Evolutionary conservation across 2,113 vertebrate species (phyloP), one percentile per base, ranked within the genome.

Genomic region (Monarcha castaneiventris): DNA sequence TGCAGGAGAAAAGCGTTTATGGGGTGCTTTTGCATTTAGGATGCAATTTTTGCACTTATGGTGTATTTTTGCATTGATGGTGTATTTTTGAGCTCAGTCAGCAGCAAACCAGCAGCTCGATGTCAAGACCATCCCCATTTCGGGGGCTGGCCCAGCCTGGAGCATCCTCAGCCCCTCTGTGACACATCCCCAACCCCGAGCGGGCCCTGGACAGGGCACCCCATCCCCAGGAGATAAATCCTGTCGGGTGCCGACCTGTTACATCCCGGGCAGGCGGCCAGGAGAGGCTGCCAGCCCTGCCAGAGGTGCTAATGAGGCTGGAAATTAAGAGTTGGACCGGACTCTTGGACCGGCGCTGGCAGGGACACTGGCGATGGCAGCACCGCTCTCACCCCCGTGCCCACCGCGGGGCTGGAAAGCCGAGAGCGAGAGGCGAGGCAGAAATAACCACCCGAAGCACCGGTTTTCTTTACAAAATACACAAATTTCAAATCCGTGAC

Each of bases 401-500:
- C 84, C 61, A 11, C 7, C 0, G 1, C 0, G 1, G 49, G 72
- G 22, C 56, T 12, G 41, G 16, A 2, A 7, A 89, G 32, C 37
- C 0, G 4, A 59, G 43, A 84, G 22, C 0, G 3, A 61, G 51
- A 19, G 49, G 32, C 5, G 13, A 69, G 22, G 22, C 17, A 26
- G 16, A 87, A 61, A 78, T 4, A 13, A 64, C 2, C 55, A 81
- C 51, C 0, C 25, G 4, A 39, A 92, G 20, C 89, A 92, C 9
- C 74, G 5, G n/a, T 82, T 96, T 97, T 97, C 95, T 93, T 97
- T 98, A 98, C 79, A 97, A 97, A 98, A 98, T 90, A 96, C 97
- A 96, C 97, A 96, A 93, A 84, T 94, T 91, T 86, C 81, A 84
- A 95, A 72, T 90, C 96, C 74, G 95, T 97, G 96, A 96, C 94